Evolutionary conservation across 2,797 vertebrate genomes (phyloP).

Genomic region (Erethizon dorsatum): DNA sequence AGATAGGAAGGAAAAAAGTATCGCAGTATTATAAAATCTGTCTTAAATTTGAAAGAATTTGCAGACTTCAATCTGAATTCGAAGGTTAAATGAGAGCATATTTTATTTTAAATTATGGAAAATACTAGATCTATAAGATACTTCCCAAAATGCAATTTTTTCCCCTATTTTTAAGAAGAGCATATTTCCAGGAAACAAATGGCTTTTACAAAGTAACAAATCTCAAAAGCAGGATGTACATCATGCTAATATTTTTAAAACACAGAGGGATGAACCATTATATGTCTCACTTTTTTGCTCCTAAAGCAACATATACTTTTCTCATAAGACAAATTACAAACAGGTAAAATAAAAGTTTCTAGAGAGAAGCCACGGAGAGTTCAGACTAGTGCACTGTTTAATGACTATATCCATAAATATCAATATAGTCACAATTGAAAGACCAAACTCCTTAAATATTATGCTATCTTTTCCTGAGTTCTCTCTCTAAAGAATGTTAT

Average conservation of each 20-base stretch:
- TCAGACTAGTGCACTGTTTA: slow-evolving; percentile 14
- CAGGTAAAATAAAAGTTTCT: slow-evolving; percentile 61
- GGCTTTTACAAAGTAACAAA: slow-evolving; percentile 21
- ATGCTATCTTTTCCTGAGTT: not conserved
- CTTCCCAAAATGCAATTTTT: slow-evolving; percentile 48
- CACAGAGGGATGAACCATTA: not conserved
- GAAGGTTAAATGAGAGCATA: not conserved
- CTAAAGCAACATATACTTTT: slow-evolving; percentile 35
- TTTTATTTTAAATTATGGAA: slow-evolving; percentile 57
- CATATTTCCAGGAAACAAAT: slow-evolving; percentile 17
- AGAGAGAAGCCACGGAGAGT: slow-evolving; percentile 57
- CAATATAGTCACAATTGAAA: not conserved
- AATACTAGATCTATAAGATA: slow-evolving; percentile 44
- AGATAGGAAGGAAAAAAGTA: slow-evolving; percentile 6
- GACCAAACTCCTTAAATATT: not conserved
- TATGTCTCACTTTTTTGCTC: slow-evolving; percentile 3
- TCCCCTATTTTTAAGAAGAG: slow-evolving; percentile 39
- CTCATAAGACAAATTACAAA: slow-evolving; percentile 57
- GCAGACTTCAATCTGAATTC: slow-evolving; percentile 15
- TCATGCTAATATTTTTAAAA: not conserved
- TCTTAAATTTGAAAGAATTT: slow-evolving; percentile 51
- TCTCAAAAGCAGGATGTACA: not conserved
- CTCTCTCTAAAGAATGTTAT: not conserved
- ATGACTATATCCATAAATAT: slow-evolving; percentile 1
- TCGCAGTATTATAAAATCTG: not conserved